Evolutionary conservation across 2,113 vertebrate species (phyloP).

Genomic region (Calidris pugnax): DNA sequence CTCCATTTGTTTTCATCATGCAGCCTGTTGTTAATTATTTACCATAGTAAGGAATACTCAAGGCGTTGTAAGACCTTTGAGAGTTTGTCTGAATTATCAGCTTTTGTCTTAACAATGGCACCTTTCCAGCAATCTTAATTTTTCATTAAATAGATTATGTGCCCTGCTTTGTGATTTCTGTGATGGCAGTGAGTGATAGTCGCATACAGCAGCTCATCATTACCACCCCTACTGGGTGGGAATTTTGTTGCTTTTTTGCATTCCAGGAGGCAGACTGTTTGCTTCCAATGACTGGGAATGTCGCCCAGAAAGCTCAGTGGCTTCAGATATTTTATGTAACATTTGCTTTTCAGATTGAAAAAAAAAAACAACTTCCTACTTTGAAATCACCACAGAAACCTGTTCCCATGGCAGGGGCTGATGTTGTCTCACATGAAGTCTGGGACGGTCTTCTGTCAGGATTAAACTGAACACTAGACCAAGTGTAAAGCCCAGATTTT

Average conservation of each 20-base stretch:
- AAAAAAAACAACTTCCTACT: background rate
- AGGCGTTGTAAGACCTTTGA: background rate
- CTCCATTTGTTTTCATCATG: background rate
- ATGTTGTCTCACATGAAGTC: background rate
- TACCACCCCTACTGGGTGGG: background rate
- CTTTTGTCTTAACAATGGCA: background rate
- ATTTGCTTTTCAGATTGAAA: background rate
- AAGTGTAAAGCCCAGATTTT: background rate
- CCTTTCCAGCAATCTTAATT: background rate
- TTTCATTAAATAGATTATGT: background rate
- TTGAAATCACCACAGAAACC: background rate
- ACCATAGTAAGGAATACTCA: background rate
- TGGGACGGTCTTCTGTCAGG: background rate
- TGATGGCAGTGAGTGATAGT: background rate
- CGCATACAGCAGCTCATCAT: background rate
- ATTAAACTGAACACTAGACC: background rate
- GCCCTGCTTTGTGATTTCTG: background rate
- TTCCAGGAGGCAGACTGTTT: background rate
- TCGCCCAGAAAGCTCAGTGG: background rate
- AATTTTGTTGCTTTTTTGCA: background rate
- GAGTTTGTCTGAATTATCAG: background rate
- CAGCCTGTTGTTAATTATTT: constrained; percentile 13
- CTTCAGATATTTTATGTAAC: background rate
- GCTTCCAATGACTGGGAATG: background rate
- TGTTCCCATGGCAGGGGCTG: background rate